phyloP scores from a whole-genome alignment of 2,113 vertebrate species.

The Saimiri boliviensis region DNA sequence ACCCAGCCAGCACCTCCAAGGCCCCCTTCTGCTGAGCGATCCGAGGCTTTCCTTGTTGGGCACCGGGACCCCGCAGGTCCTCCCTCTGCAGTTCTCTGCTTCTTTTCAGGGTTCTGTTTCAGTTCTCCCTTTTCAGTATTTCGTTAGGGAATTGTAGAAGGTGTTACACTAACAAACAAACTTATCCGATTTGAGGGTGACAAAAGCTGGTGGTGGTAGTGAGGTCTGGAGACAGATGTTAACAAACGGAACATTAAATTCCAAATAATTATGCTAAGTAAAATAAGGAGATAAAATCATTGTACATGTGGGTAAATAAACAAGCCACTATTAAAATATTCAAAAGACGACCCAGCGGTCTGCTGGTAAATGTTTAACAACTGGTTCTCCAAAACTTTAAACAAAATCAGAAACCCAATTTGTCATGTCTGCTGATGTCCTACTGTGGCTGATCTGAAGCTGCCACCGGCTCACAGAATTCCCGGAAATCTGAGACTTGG shows the following conservation, averaged over 20 bases:
- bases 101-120: no score
- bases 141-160: no score
- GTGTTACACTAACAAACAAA: neutral
- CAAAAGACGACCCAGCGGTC: accelerated
- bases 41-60: accelerated
- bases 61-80: accelerated
- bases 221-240: neutral
- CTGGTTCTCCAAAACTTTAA: neutral
- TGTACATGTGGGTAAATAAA: neutral
- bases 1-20: accelerated
- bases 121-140: neutral
- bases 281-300: neutral
- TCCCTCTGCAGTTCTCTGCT: neutral
- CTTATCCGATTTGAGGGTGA: neutral
- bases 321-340: neutral
- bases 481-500: neutral
- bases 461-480: neutral
- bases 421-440: neutral
- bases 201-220: neutral
- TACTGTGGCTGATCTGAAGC: neutral
- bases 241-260: neutral
- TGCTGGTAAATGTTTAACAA: neutral
- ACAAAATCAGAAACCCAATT: neutral
- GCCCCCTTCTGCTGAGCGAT: accelerated
- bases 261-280: neutral